These are phyloP conservation scores for Bilobella aurantiaca DNA, from an alignment of 1,140 invertebrate genomes.

Conservation along the genomic window DNA sequence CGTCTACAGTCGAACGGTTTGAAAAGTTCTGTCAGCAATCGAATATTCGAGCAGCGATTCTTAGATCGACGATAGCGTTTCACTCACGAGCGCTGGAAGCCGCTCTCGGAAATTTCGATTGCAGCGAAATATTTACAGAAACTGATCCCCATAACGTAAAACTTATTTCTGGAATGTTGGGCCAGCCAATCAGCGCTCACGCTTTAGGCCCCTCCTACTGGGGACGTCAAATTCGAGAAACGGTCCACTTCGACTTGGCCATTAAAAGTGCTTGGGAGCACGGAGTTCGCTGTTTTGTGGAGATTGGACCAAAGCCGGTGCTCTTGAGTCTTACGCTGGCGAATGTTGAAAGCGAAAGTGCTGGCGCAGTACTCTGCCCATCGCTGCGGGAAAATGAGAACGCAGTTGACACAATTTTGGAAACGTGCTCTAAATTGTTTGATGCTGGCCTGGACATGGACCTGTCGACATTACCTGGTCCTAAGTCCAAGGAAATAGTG, in stretches of 20 bases:
- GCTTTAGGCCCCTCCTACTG: conserved; percentile 10
- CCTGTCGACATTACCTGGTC: not conserved
- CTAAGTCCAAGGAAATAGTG: not conserved
- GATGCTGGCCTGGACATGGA: conserved; percentile 17
- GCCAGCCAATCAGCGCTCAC: not conserved
- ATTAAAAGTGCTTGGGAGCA: not conserved
- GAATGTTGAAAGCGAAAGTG: not conserved
- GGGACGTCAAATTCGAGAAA: conserved; percentile 7
- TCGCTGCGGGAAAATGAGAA: conserved; percentile 12
- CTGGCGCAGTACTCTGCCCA: conserved; percentile 1
- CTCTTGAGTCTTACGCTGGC: conserved; percentile 8
- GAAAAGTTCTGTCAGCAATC: no score
- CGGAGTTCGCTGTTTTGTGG: not conserved
- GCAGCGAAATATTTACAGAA: no score
- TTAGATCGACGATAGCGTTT: no score
- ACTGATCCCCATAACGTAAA: no score
- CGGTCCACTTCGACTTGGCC: conserved; percentile 10
- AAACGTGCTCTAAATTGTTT: not conserved
- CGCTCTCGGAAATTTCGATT: no score
- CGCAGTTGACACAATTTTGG: conserved; percentile 9
- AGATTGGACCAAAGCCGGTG: conserved; percentile 17
- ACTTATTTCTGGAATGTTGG: conserved; percentile 7
- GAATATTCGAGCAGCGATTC: no score
- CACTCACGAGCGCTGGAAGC: no score
- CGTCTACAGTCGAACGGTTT: not conserved